Percentiles rank a stretch among this genome's conserved stretches.
Conservation (phyloP, 2,113 vertebrate genomes). For the Dipodomys spectabilis region DNA sequence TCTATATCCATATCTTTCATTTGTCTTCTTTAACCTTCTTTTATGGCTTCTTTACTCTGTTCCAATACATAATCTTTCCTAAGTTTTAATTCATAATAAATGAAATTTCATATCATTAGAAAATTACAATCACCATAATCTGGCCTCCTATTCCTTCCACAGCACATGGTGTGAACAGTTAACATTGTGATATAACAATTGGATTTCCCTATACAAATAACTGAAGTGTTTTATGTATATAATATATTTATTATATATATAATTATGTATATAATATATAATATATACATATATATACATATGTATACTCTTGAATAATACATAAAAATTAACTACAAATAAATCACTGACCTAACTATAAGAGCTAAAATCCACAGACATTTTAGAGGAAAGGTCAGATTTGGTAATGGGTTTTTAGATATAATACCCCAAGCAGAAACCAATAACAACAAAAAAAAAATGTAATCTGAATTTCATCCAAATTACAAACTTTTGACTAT, state of each 20-base stretch:
- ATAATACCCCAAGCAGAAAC: background rate
- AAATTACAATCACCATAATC: background rate
- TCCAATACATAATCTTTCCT: background rate
- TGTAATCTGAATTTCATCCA: background rate
- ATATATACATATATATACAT: no score
- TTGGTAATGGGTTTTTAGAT: background rate
- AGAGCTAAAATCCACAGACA: background rate
- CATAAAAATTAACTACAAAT: constrained; percentile 24
- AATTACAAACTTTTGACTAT: background rate
- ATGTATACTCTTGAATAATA: background rate
- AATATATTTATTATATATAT: no score
- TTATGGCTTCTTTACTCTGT: background rate
- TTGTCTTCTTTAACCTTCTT: background rate
- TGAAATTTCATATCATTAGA: background rate
- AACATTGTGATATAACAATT: background rate
- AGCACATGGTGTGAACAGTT: background rate
- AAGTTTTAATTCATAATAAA: background rate
- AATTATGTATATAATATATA: no score
- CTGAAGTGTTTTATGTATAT: background rate
- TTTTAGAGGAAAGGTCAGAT: background rate
- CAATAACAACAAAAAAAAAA: background rate
- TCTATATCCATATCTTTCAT: background rate
- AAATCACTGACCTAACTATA: background rate
- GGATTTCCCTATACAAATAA: background rate
- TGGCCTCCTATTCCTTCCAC: background rate